phyloP scores from a whole-genome alignment of 2,797 vertebrate species.

The Hyperoplus immaculatus region DNA sequence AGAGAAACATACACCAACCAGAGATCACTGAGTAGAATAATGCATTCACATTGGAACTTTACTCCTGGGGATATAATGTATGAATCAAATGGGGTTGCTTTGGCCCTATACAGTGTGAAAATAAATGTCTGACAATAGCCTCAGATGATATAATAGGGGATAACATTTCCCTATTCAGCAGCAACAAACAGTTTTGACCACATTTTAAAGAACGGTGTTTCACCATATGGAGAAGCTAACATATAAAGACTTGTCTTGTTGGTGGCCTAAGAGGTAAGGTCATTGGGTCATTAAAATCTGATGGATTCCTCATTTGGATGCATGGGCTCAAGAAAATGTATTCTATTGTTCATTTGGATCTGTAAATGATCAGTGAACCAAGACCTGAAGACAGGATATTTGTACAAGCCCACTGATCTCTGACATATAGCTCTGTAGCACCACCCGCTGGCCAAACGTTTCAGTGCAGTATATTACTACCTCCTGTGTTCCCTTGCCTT shows the following conservation, averaged over 20 bases:
- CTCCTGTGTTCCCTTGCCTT: not conserved
- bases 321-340: not conserved
- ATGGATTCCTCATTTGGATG: not conserved
- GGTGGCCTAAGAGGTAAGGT: not conserved
- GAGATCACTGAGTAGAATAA: too few species aligned
- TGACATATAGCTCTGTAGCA: constrained; percentile 18
- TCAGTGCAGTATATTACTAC: not conserved
- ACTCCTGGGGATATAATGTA: too few species aligned
- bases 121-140: too few species aligned
- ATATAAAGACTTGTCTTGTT: not conserved
- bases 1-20: too few species aligned
- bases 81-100: too few species aligned
- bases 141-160: too few species aligned
- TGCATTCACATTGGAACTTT: too few species aligned
- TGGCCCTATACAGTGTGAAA: too few species aligned
- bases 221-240: not conserved
- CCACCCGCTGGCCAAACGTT: constrained; percentile 48
- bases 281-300: not conserved
- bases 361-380: not conserved
- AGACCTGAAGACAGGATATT: not conserved
- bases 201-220: not conserved
- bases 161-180: too few species aligned
- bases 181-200: too few species aligned
- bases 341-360: not conserved
- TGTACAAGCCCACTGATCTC: not conserved